Evolutionary conservation across 2,888 invertebrate genomes (phyloP), one percentile per base, ranked within the genome.

Genomic region (Stomorhina lunata): DNA sequence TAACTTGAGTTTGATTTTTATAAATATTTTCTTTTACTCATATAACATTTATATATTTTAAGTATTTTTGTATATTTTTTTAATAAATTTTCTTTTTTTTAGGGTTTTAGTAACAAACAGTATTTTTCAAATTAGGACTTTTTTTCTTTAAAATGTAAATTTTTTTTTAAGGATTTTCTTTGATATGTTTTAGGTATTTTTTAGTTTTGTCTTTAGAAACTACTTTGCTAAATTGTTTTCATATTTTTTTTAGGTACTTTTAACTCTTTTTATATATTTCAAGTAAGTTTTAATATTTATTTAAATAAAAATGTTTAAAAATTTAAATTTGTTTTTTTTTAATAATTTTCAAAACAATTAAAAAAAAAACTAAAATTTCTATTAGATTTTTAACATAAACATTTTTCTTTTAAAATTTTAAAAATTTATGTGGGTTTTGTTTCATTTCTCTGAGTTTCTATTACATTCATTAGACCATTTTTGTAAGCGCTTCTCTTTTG

Each of bases 201-300:
- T 71, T 55, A 43, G 57, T 61, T 37, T 15, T 17, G 78, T 25
- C 66, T 79, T 83, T 65, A 80, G 84, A 84, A 85, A 84, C 73
- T 84, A 25, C 3, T 69, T 69, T 66, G 20, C 25, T 59, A 25
- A 20, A 45, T 43, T 50, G 10, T 25, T 37, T 17, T 12, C 20
- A 34, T 17, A 59, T 68, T 5, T n/a, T 29, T 15, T 82, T 82
- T 66, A 82, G 82, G 82, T 82, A 82, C 82, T 69, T 82, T 79
- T 82, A 82, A 82, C 82, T 82, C 82, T 53, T 82, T 53, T 84
- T 78, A 63, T 63, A 63, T 79, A 40, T 59, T 75, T 68, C 32
- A 66, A 76, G 22, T 75, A 79, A 63, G 63, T 69, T 84, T 76
- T 73, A 57, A 53, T 55, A 81, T 81, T 84, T 77, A 57, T 15